Evolutionary conservation across 2,888 invertebrate genomes (phyloP), one percentile per base, ranked within the genome.

Genomic region (Rhamphomyia laevipes): DNA sequence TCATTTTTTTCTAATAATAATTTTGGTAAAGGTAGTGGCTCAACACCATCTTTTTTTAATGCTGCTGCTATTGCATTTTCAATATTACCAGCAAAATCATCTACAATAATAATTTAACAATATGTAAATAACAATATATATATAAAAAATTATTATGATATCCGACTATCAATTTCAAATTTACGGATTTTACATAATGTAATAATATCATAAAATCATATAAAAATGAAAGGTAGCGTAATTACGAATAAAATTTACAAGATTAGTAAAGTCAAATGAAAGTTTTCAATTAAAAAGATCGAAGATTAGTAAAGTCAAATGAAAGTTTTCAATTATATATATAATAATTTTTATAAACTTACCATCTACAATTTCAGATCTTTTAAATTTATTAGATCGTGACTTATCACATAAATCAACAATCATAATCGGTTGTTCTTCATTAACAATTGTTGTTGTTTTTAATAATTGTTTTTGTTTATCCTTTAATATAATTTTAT

Each of bases 31-130:
- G 46, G 37, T 4, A 66, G 60, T 13, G 67, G 65, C 48, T 69
- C 69, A 31, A 73, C 71, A 21, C 77, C 77, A 57, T 80, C 81
- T 64, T 82, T 85, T 57, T 84, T 84, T 64, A 88, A 71, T 10
- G 80, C 85, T 52, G 80, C 84, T 50, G 82, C 80, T 54, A 88
- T 80, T 12, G 85, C 84, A 64, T 85, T 84, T 66, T 87, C 86
- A 57, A 88, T 80, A 61, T 79, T 82, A 45, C 81, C 80, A 16
- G 86, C 86, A 73, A 84, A 86, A 71, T 88, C 87, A 64, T 87
- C 87, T 63, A 33, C 10, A 47, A 48, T 21, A 7, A 35, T 23
- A 30, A 9, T 31, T 17, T 9, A 35, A n/a, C 15, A 13, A 16
- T 7, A 42, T n/a, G 33, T 13, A 30, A 18, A 15, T 38, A 13